Conservation (phyloP, 2,113 vertebrate species). For the Neotoma lepida region DNA sequence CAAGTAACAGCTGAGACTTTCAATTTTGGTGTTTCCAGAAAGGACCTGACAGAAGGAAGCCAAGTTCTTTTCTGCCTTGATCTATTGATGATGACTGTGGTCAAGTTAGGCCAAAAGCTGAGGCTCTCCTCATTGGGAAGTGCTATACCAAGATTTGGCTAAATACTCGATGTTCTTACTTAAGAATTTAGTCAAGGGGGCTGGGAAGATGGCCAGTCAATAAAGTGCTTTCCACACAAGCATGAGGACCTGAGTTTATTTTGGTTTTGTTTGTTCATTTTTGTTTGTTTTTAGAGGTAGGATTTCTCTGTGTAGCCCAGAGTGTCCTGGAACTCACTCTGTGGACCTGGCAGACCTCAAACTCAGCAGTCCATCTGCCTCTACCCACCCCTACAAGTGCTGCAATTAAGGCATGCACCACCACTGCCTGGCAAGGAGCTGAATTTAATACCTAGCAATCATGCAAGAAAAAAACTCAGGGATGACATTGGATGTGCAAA, state of each 20-base stretch:
- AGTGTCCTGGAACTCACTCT: neutral
- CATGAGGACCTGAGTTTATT: neutral
- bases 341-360: neutral
- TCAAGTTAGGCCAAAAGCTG: constrained; percentile 12
- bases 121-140: neutral
- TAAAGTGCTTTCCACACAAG: neutral
- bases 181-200: constrained; percentile 19
- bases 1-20: constrained; percentile 13
- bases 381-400: no score
- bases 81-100: neutral
- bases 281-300: neutral
- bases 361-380: neutral
- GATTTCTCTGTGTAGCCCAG: neutral
- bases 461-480: neutral
- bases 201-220: neutral
- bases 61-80: constrained; percentile 22
- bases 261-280: neutral
- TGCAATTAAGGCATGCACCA: neutral
- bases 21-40: constrained; percentile 20
- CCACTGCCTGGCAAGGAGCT: neutral
- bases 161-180: neutral
- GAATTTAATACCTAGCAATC: neutral
- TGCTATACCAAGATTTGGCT: neutral
- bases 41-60: neutral
- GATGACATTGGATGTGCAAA: neutral